These are phyloP conservation scores for Lutraria lutraria DNA, from an alignment of 2,888 invertebrate species.

Conservation along the genomic window DNA sequence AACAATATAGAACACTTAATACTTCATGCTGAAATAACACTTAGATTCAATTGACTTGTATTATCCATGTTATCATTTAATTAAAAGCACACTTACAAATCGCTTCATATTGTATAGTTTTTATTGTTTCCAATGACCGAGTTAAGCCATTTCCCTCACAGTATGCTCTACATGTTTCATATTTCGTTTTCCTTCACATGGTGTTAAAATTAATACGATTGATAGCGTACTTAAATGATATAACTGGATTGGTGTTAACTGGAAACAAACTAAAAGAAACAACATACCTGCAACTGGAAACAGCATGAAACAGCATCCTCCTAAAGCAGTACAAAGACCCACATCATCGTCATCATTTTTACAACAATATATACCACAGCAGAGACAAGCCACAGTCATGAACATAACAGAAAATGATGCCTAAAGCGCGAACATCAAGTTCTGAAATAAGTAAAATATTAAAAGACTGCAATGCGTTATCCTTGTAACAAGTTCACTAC, in stretches of 20 bases:
- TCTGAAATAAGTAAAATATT: not conserved
- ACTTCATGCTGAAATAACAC: too few species aligned
- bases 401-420: constrained; percentile 31
- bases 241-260: not conserved
- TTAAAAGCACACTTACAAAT: too few species aligned
- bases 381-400: not conserved
- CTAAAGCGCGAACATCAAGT: constrained; percentile 20
- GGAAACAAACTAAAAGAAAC: not conserved
- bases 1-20: too few species aligned
- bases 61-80: too few species aligned
- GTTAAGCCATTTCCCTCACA: too few species aligned
- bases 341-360: not conserved
- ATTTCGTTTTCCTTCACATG: too few species aligned
- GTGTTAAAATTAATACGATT: too few species aligned
- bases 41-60: too few species aligned
- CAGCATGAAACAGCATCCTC: constrained; percentile 24
- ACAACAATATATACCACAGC: not conserved
- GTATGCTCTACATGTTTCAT: too few species aligned
- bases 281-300: constrained; percentile 30
- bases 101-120: too few species aligned
- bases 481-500: not conserved
- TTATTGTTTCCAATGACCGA: too few species aligned
- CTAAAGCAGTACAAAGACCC: not conserved
- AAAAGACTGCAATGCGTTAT: not conserved
- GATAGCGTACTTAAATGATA: not conserved